These are phyloP conservation scores for Synaphobranchus kaupii DNA, from an alignment of 2,797 vertebrate species.

Conservation along the genomic window DNA sequence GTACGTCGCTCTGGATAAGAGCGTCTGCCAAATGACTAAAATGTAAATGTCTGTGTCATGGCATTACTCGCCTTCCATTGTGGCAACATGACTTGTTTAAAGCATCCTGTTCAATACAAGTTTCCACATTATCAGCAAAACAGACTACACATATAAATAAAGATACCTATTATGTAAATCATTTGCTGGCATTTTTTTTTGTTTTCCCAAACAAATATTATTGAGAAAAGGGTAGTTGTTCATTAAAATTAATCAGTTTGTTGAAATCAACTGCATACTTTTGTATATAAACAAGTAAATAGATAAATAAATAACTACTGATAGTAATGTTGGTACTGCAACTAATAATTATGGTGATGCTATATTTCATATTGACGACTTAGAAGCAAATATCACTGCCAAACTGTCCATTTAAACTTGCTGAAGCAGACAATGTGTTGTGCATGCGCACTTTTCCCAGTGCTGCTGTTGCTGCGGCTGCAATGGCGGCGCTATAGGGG, in stretches of 20 bases:
- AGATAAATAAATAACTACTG: no score
- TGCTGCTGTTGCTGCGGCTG: constrained; percentile 65
- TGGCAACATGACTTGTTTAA: not conserved
- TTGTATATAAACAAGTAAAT: not conserved
- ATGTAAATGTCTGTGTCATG: not conserved
- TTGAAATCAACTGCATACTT: not conserved
- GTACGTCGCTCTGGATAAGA: no score
- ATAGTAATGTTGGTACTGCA: not conserved
- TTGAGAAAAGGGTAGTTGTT: no score
- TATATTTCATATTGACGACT: not conserved
- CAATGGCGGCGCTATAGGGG: constrained; percentile 66
- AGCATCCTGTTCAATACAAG: not conserved
- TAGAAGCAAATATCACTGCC: not conserved
- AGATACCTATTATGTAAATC: not conserved
- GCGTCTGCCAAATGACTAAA: no score
- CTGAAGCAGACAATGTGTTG: constrained; percentile 31
- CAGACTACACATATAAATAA: no score
- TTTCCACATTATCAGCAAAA: not conserved
- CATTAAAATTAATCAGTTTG: no score
- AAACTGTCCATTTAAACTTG: not conserved
- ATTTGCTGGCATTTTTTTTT: not conserved
- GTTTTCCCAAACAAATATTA: no score
- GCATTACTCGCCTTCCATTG: not conserved
- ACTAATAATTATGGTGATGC: not conserved
- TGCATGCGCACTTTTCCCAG: constrained; percentile 54